Conservation (phyloP, 2,797 vertebrate species). For the Acrocephalus scirpaceus region DNA sequence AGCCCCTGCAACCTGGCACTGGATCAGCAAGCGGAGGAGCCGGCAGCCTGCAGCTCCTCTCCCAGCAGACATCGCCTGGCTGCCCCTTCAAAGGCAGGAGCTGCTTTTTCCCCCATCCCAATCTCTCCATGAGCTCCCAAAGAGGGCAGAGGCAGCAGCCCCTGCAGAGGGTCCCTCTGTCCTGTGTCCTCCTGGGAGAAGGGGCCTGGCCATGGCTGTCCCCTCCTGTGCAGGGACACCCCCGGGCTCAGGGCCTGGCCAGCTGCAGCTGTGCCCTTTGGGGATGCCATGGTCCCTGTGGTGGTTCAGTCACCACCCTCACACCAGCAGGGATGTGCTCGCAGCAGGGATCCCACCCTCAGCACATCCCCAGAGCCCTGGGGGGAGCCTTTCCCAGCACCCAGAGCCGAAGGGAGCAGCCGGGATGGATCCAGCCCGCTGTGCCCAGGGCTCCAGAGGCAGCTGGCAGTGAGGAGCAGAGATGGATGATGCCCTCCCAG, state of each 20-base stretch:
- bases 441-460: background rate
- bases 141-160: background rate
- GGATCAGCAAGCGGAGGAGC: background rate
- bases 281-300: background rate
- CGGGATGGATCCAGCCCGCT: fast-evolving
- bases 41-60: background rate
- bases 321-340: background rate
- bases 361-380: background rate
- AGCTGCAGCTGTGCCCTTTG: background rate
- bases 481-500: background rate
- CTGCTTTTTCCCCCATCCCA: background rate
- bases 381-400: background rate
- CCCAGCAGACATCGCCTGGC: background rate
- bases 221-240: background rate
- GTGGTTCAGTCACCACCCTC: fast-evolving
- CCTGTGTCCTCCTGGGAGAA: fast-evolving
- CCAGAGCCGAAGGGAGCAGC: fast-evolving
- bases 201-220: background rate
- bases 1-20: slow-evolving; percentile 20
- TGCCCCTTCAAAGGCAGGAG: background rate
- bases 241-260: fast-evolving
- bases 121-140: background rate
- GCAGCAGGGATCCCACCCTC: fast-evolving
- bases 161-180: background rate
- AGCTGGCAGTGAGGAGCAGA: background rate